Percentiles rank a stretch among this genome's conserved stretches.
Conservation (phyloP, 2,797 vertebrate genomes). For the Halcyon leucocephala region DNA sequence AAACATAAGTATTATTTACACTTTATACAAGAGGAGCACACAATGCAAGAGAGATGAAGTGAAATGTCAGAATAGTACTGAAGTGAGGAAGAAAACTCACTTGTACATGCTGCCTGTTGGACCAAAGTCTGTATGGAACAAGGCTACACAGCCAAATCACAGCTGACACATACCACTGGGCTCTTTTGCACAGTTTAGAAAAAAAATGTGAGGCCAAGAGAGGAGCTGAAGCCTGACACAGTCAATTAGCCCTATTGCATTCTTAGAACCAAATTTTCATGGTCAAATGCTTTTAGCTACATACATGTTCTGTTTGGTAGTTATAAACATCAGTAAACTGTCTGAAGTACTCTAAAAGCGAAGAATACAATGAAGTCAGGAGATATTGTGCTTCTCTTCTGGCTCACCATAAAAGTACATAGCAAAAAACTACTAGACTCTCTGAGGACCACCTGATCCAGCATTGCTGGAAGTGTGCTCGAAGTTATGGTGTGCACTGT, state of each 20-base stretch:
- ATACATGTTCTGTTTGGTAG: background rate
- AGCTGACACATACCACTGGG: background rate
- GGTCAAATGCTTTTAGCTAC: background rate
- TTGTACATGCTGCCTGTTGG: background rate
- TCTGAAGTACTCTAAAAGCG: background rate
- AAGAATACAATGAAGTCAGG: background rate
- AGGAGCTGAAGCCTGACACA: background rate
- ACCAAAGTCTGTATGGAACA: background rate
- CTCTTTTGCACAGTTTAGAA: background rate
- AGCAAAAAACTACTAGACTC: background rate
- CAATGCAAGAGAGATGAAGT: background rate
- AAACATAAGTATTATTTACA: background rate
- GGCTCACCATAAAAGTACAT: accelerated
- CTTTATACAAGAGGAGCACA: background rate
- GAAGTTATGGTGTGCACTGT: accelerated
- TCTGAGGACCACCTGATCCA: background rate
- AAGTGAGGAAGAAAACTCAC: background rate
- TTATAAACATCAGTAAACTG: background rate
- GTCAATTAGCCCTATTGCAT: background rate
- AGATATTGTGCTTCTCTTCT: background rate
- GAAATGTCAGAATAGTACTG: background rate
- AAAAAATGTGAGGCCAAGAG: background rate
- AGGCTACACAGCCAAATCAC: background rate
- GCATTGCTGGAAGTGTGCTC: background rate
- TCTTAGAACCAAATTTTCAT: background rate